These are phyloP conservation scores for Lacerta agilis DNA, from an alignment of 2,797 vertebrate species.

Conservation along the genomic window DNA sequence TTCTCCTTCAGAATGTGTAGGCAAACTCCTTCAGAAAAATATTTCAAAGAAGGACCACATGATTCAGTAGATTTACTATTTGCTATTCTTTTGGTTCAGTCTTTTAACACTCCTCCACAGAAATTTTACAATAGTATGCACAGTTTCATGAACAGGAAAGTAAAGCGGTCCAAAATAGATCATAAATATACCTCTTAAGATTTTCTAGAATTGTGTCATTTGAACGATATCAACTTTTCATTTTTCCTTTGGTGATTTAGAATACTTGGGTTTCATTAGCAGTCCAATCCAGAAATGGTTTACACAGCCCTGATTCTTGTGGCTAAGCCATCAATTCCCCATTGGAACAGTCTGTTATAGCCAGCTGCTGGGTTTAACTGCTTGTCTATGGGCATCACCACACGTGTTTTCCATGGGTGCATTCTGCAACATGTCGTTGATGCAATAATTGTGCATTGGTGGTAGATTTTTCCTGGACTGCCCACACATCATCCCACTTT, in stretches of 20 bases:
- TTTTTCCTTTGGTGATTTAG: constrained; percentile 32
- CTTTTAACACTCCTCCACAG: constrained; percentile 73
- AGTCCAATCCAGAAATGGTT: neutral
- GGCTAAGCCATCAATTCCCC: neutral
- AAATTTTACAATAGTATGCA: constrained; percentile 73
- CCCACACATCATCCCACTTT: too few relatives aligned
- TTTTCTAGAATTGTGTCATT: constrained; percentile 38
- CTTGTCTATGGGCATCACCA: too few relatives aligned
- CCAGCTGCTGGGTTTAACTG: neutral
- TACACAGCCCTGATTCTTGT: neutral
- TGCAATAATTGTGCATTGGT: too few relatives aligned
- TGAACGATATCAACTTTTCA: constrained; percentile 30
- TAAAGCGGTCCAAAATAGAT: constrained; percentile 71
- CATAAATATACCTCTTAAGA: constrained; percentile 66
- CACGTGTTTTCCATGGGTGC: too few relatives aligned
- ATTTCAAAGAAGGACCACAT: constrained; percentile 56
- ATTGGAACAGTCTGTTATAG: neutral
- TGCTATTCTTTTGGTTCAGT: constrained; percentile 76
- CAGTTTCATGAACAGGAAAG: constrained; percentile 69
- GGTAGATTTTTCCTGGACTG: too few relatives aligned
- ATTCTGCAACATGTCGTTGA: too few relatives aligned
- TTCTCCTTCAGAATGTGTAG: constrained; percentile 64
- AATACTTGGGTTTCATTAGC: neutral
- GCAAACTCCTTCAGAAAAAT: constrained; percentile 46
- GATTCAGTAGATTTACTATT: constrained; percentile 73